Conservation (phyloP, 2,888 invertebrate genomes). For the Acanthosoma haemorrhoidale region DNA sequence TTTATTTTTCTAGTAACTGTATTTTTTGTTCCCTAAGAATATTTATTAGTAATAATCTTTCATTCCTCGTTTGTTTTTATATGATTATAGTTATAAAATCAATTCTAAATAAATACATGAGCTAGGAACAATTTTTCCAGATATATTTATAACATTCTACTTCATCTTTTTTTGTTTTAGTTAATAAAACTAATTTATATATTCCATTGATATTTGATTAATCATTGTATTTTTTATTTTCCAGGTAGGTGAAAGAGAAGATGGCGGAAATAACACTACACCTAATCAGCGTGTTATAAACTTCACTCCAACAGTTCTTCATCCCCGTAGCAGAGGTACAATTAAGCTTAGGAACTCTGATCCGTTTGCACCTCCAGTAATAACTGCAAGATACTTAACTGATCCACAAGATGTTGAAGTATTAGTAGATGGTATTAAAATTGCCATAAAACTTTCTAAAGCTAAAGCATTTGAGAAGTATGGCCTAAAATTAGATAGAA, state of each 20-base stretch:
- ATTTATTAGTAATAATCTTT: no score
- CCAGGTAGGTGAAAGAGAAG: constrained; percentile 65
- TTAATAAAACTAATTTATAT: no score
- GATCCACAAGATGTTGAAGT: constrained; percentile 73
- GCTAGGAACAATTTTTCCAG: no score
- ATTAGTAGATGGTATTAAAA: constrained; percentile 76
- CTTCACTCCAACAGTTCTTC: constrained; percentile 74
- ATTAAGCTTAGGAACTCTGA: constrained; percentile 67
- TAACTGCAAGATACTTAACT: constrained; percentile 75
- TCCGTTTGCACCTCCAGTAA: constrained; percentile 75
- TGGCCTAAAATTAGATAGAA: constrained; percentile 69
- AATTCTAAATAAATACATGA: no score
- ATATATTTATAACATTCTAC: no score
- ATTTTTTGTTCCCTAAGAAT: no score
- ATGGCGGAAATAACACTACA: constrained; percentile 50
- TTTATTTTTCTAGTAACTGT: no score
- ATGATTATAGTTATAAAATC: no score
- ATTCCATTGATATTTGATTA: no score
- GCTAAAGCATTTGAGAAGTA: constrained; percentile 59
- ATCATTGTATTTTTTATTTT: no score
- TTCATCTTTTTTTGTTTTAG: no score
- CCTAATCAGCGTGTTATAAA: constrained; percentile 55
- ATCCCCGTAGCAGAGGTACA: constrained; percentile 80
- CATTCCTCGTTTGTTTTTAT: no score
- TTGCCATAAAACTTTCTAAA: constrained; percentile 64